These are phyloP conservation scores for Coelopa pilipes DNA, from an alignment of 2,888 invertebrate genomes.

Conservation along the genomic window DNA sequence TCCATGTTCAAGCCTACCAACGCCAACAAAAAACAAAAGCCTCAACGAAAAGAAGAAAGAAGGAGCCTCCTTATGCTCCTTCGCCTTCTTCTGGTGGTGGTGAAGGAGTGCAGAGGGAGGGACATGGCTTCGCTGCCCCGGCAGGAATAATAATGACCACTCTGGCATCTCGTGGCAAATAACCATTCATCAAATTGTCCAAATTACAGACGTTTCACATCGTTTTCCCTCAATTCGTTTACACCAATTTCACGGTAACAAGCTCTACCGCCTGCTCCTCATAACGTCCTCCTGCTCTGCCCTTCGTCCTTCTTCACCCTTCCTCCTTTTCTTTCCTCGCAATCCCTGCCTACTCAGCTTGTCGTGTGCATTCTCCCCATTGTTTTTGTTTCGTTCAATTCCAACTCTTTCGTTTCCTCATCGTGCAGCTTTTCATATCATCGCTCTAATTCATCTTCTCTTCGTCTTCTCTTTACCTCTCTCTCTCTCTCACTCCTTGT, in stretches of 20 bases:
- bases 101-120: not conserved
- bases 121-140: too few species aligned
- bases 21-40: too few species aligned
- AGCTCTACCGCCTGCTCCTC: constrained; percentile 6
- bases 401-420: not conserved
- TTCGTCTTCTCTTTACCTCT: not conserved
- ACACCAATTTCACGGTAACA: constrained; percentile 64
- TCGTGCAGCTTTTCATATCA: too few species aligned
- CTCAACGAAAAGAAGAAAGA: too few species aligned
- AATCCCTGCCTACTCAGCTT: not conserved
- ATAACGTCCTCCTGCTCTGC: not conserved
- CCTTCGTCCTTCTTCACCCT: not conserved
- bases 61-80: too few species aligned
- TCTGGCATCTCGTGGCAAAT: constrained; percentile 67
- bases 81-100: constrained; percentile 5
- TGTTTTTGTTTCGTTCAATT: not conserved
- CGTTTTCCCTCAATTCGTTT: constrained; percentile 64
- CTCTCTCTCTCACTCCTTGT: not conserved
- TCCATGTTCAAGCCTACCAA: not conserved
- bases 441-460: not conserved
- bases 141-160: constrained; percentile 64
- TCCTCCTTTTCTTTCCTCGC: not conserved
- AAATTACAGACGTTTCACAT: constrained; percentile 67
- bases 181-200: constrained; percentile 67
- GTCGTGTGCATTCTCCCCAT: not conserved